phyloP scores from a whole-genome alignment of 2,888 invertebrate species.

The Sipha maydis region DNA sequence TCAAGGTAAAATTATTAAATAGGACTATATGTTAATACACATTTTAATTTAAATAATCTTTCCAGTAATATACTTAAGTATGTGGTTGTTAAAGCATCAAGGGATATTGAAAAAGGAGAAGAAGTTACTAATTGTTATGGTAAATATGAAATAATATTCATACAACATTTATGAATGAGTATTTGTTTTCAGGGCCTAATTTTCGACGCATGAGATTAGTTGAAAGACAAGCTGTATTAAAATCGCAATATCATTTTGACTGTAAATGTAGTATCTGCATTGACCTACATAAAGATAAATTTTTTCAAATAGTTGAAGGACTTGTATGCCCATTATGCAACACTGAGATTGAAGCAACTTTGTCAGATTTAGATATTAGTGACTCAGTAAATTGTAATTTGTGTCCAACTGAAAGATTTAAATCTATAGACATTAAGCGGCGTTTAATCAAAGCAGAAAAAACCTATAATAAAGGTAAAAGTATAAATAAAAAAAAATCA shows the following conservation, averaged over 20 bases:
- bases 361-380: conserved; percentile 32
- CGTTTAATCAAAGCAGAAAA: conserved; percentile 26
- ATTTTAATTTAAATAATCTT: conserved; percentile 63
- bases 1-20: conserved; percentile 72
- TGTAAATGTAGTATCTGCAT: conserved; percentile 81
- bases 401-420: neutral
- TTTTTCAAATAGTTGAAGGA: conserved; percentile 28
- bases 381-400: conserved; percentile 3
- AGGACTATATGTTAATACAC: neutral
- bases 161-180: neutral
- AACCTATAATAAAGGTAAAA: conserved; percentile 42
- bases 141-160: conserved; percentile 64
- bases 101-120: conserved; percentile 73
- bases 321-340: conserved; percentile 32
- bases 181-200: conserved; percentile 72
- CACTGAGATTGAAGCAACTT: conserved; percentile 2
- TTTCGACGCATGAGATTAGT: conserved; percentile 73
- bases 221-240: conserved; percentile 74
- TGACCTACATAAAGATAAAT: conserved; percentile 1
- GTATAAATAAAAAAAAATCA: neutral
- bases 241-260: conserved; percentile 80
- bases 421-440: neutral
- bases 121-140: conserved; percentile 90
- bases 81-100: conserved; percentile 77
- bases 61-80: conserved; percentile 77